Percentiles rank a stretch among this genome's conserved stretches.
Conservation (phyloP, 2,888 invertebrate species). For the Archaeoteleia sp. region DNA sequence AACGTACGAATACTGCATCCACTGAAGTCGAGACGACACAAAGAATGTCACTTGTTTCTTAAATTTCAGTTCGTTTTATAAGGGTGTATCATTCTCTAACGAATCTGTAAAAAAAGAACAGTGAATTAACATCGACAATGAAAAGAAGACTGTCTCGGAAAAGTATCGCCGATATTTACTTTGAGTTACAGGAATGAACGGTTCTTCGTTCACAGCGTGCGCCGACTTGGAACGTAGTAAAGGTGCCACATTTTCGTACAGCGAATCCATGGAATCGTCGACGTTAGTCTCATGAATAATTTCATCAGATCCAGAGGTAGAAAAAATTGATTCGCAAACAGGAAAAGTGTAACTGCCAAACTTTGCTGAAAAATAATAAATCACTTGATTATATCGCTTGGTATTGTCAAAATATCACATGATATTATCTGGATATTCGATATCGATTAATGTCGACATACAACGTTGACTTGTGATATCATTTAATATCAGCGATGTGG, state of each 20-base stretch:
- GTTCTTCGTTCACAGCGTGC: constrained; percentile 48
- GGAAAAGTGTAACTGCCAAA: constrained; percentile 61
- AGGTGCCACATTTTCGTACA: constrained; percentile 60
- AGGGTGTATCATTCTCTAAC: constrained; percentile 52
- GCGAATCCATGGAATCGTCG: constrained; percentile 56
- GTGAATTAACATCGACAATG: constrained; percentile 11
- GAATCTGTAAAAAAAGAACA: constrained; percentile 39
- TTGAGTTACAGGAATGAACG: constrained; percentile 45
- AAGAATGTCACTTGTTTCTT: not conserved
- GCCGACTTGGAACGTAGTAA: constrained; percentile 56
- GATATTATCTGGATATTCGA: too few species aligned
- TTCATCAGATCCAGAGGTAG: constrained; percentile 53
- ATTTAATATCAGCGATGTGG: too few species aligned
- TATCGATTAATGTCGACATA: too few species aligned
- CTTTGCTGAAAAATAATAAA: constrained; percentile 51
- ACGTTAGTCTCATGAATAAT: constrained; percentile 55
- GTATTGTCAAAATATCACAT: too few species aligned
- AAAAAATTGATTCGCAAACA: constrained; percentile 56
- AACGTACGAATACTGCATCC: constrained; percentile 25
- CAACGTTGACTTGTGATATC: too few species aligned
- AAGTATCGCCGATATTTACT: constrained; percentile 32
- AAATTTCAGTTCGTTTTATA: constrained; percentile 12
- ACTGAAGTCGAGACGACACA: constrained; percentile 13
- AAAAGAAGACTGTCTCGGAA: constrained; percentile 36
- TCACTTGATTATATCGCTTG: too few species aligned